Conservation (phyloP, 2,888 invertebrate genomes). For the Cryptosula pallasiana region DNA sequence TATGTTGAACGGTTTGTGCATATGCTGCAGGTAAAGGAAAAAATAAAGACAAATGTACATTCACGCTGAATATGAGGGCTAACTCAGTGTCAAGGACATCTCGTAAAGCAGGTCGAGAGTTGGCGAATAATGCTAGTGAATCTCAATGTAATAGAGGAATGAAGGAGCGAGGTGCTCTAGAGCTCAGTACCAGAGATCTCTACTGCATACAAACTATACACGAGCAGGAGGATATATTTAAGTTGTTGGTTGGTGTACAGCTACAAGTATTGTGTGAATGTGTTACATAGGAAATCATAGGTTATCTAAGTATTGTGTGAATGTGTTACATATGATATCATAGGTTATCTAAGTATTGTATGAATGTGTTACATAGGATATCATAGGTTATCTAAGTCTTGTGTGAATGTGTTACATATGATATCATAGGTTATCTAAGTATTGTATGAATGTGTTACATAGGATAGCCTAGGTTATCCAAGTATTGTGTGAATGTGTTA, state of each 20-base stretch:
- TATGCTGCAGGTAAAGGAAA: constrained; percentile 36
- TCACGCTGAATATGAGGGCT: constrained; percentile 70
- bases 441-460: too few species aligned
- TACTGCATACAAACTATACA: constrained; percentile 70
- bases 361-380: too few species aligned
- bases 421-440: too few species aligned
- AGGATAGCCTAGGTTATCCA: too few species aligned
- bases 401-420: too few species aligned
- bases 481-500: too few species aligned
- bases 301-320: too few species aligned
- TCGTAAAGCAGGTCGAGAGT: not conserved
- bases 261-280: too few species aligned
- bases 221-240: constrained; percentile 67
- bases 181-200: constrained; percentile 67
- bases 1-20: not conserved
- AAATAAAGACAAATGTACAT: constrained; percentile 54
- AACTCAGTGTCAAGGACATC: constrained; percentile 65
- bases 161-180: constrained; percentile 21
- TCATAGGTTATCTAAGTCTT: too few species aligned
- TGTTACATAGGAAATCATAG: too few species aligned
- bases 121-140: not conserved
- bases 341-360: too few species aligned
- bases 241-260: constrained; percentile 73
- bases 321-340: too few species aligned
- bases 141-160: not conserved